Evolutionary conservation across 2,113 vertebrate species (phyloP).

Genomic region (Aphyosemion australe): DNA sequence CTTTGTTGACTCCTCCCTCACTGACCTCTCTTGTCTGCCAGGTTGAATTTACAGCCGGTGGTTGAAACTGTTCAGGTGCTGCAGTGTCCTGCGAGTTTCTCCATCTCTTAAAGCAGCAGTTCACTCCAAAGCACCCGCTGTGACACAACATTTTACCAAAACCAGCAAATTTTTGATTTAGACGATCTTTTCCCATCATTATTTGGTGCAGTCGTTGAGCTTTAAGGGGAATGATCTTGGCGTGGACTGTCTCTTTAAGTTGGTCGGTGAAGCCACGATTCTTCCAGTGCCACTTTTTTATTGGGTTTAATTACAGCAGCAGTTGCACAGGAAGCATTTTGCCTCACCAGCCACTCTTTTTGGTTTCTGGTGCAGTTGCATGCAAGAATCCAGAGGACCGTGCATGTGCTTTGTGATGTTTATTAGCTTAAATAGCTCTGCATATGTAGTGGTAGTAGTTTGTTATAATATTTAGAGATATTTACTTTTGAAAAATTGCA

Average conservation of each 20-base stretch:
- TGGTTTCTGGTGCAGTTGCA: constrained; percentile 55
- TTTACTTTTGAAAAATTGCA: background rate
- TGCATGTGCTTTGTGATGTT: constrained; percentile 60
- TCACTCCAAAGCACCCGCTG: constrained; percentile 34
- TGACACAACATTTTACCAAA: background rate
- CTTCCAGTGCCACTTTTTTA: constrained; percentile 34
- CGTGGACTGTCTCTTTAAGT: constrained; percentile 67
- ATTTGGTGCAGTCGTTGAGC: background rate
- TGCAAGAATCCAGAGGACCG: constrained; percentile 18
- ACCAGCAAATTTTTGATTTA: no score
- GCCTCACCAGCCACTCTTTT: constrained; percentile 33
- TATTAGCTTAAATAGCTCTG: constrained; percentile 5
- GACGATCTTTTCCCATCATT: no score
- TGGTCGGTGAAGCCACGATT: constrained; percentile 35
- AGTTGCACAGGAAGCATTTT: constrained; percentile 48
- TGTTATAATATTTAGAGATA: background rate
- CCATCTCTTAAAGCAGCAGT: constrained; percentile 66
- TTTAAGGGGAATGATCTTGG: constrained; percentile 24
- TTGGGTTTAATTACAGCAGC: background rate
- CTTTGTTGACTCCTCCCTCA: constrained; percentile 55
- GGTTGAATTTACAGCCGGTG: constrained; percentile 35
- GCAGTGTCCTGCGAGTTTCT: constrained; percentile 50
- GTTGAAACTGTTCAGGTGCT: constrained; percentile 49
- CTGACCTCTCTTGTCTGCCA: constrained; percentile 27
- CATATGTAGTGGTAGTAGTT: constrained; percentile 7